Conservation (phyloP, 2,797 vertebrate species). For the Anguilla obscura region DNA sequence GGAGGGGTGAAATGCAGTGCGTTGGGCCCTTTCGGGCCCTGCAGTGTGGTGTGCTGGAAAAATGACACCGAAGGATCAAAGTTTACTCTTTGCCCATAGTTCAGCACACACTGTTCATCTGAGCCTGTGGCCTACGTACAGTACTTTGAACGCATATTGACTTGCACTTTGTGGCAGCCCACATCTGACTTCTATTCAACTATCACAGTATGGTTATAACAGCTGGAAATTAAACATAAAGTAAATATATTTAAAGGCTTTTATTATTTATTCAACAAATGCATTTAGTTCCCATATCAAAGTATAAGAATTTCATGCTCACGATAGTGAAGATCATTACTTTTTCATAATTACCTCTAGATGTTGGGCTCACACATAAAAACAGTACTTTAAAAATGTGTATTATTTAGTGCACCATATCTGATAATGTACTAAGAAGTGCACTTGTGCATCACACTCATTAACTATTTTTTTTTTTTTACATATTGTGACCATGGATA, state of each 20-base stretch:
- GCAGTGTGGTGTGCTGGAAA: not conserved
- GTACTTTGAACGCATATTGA: not conserved
- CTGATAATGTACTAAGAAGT: not conserved
- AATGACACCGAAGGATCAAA: not conserved
- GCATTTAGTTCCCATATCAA: not conserved
- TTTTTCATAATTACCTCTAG: not conserved
- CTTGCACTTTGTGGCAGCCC: not conserved
- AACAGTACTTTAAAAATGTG: not conserved
- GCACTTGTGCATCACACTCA: not conserved
- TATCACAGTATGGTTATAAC: not conserved
- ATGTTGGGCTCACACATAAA: not conserved
- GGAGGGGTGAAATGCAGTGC: not conserved
- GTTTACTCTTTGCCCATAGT: not conserved
- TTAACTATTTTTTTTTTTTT: not conserved
- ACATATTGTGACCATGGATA: not conserved
- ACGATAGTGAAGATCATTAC: not conserved
- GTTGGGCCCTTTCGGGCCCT: not conserved
- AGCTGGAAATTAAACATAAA: conserved; percentile 1
- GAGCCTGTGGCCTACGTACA: not conserved
- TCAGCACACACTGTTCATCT: not conserved
- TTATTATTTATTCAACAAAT: not conserved
- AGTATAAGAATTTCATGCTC: not conserved
- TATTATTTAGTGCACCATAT: not conserved
- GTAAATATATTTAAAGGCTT: not conserved
- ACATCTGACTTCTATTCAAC: not conserved